A percentile compares a stretch with the other conserved stretches of the same genome.
These are phyloP conservation scores for Criorhina ranunculi DNA, from an alignment of 2,888 invertebrate species.

Conservation along the genomic window DNA sequence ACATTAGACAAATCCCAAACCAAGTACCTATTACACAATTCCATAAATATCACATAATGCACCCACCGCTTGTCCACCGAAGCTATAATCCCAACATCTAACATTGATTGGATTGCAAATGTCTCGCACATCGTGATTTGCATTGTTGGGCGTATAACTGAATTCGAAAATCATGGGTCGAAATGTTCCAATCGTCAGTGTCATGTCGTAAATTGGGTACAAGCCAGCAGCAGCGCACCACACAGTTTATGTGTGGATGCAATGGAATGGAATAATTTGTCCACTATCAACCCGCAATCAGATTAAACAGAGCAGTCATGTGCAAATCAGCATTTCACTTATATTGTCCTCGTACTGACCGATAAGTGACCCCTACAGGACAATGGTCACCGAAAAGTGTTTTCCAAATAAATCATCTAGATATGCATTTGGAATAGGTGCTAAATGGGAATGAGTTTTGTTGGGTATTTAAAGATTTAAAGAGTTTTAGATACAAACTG, in stretches of 20 bases:
- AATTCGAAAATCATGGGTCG: constrained; percentile 44
- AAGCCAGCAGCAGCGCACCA: not conserved
- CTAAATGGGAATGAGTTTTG: not conserved
- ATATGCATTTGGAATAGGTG: not conserved
- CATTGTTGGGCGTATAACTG: constrained; percentile 35
- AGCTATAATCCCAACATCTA: constrained; percentile 2
- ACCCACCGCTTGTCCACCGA: not conserved
- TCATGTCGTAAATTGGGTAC: constrained; percentile 14
- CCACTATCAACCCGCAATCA: constrained; percentile 44
- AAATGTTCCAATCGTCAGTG: constrained; percentile 21
- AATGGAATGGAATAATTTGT: constrained; percentile 38
- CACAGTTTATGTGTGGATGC: constrained; percentile 19
- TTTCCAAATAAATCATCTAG: constrained; percentile 24
- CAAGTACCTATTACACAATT: constrained; percentile 3
- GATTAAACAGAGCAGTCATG: constrained; percentile 49
- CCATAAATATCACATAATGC: not conserved
- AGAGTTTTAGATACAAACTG: no score
- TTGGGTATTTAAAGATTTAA: not conserved
- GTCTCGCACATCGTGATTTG: constrained; percentile 57
- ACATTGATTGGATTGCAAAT: constrained; percentile 52
- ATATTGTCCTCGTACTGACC: not conserved
- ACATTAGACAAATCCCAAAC: constrained; percentile 12
- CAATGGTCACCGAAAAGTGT: constrained; percentile 26
- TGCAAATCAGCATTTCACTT: constrained; percentile 63
- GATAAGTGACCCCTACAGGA: constrained; percentile 29